Evolutionary conservation across 2,797 vertebrate genomes (phyloP), one percentile per base, ranked within the genome.

Genomic region (Pseudotriccus pelzelni): DNA sequence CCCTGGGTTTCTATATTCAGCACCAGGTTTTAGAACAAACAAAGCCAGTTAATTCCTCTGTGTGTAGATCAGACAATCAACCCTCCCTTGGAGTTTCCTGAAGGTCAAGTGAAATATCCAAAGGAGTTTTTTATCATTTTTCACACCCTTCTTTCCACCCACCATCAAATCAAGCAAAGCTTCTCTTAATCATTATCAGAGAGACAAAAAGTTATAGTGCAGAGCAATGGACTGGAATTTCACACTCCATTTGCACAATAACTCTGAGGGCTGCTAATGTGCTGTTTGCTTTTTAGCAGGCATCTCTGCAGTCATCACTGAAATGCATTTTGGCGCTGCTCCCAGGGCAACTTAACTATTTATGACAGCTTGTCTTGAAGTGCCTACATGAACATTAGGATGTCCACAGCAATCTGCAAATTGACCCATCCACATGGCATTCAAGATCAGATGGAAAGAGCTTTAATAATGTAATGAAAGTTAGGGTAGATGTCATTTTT

Each of bases 191-290:
- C 96, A 96, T 96, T 96, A 93, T 97, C 91, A 96, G 96, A 70
- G 84, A 97, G 81, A 98, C 95, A 97, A 96, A 98, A 98, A 97
- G 94, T 94, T 97, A 94, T 73, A 94, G 87, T 69, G 90, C 74
- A 50, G 93, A 95, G 97, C 97, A 97, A 89, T 89, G 76, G 93
- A 96, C 72, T 91, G 94, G 97, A 97, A 97, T 97, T 98, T 98
- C 97, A 98, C 97, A 98, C 96, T 96, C 97, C 96, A 96, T 98
- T 98, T 98, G 90, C 96, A 97, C 89, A 95, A 96, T 97, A 97
- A 97, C 96, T 98, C 97, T 95, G 96, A 98, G 95, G 94, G 87
- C 91, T 76, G 73, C 93, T 97, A 97, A 97, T 97, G 92, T 66
- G 90, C 93, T 97, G 96, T 97, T 98, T 97, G 97, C 96, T 98